Evolutionary conservation across 1,140 invertebrate genomes (phyloP).

Genomic region (Vanessa tameamea): DNA sequence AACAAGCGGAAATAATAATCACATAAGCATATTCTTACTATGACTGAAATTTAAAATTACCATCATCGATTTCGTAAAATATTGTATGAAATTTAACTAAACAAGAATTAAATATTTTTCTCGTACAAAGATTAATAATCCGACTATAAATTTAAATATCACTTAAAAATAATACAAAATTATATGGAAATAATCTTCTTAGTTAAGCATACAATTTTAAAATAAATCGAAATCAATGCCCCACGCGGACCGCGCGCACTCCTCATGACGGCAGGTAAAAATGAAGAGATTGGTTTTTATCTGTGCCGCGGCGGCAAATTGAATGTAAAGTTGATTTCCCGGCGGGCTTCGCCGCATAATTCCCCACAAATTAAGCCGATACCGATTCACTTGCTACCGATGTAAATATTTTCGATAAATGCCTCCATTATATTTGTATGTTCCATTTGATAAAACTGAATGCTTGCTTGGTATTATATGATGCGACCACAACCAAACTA

Average conservation of each 20-base stretch:
- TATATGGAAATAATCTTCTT: neutral
- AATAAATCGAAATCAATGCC: conserved; percentile 18
- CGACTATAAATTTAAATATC: neutral
- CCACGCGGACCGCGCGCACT: neutral
- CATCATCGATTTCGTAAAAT: too few relatives aligned
- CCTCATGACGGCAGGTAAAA: conserved; percentile 61
- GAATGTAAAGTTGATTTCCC: conserved; percentile 79
- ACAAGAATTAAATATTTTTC: neutral
- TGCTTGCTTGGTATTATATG: conserved; percentile 5
- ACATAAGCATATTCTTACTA: neutral
- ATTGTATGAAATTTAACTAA: neutral
- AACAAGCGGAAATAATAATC: neutral
- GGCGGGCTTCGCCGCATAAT: conserved; percentile 67
- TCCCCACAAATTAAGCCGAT: conserved; percentile 75
- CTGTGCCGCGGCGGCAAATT: conserved; percentile 69
- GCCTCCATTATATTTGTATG: conserved; percentile 53
- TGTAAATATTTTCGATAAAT: conserved; percentile 77
- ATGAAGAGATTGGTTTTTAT: conserved; percentile 77
- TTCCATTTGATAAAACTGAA: conserved; percentile 32
- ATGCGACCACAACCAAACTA: conserved; percentile 15
- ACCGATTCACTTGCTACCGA: conserved; percentile 69
- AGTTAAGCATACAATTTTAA: conserved; percentile 8
- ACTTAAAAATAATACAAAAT: neutral
- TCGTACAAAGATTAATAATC: neutral
- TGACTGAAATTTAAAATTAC: too few relatives aligned